Conservation (phyloP, 1,140 invertebrate genomes). For the Hyphantria cunea region DNA sequence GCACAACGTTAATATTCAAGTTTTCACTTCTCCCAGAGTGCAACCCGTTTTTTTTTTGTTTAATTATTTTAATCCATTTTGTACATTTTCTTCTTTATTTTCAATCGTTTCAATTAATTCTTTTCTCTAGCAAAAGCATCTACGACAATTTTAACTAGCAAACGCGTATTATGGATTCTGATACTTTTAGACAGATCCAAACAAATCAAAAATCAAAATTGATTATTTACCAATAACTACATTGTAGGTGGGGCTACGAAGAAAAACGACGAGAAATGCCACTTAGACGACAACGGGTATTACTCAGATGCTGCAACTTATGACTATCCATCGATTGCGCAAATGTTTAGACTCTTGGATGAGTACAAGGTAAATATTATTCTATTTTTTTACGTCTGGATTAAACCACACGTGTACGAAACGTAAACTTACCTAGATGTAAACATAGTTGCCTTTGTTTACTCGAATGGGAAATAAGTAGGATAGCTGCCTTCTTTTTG, state of each 20-base stretch:
- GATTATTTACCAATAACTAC: no score
- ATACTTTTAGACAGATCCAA: no score
- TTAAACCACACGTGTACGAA: conserved; percentile 35
- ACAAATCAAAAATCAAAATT: no score
- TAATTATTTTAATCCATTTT: no score
- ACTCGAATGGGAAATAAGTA: conserved; percentile 1
- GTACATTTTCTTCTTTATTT: no score
- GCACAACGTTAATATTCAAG: no score
- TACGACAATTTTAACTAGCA: no score
- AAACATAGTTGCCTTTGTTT: conserved; percentile 26
- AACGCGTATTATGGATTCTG: no score
- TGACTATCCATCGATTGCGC: conserved; percentile 85
- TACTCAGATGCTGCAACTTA: conserved; percentile 80
- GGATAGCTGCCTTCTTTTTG: not conserved
- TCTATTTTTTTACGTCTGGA: conserved; percentile 28
- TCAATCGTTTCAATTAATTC: no score
- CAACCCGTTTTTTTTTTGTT: no score
- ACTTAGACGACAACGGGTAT: conserved; percentile 81
- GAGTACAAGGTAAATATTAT: conserved; percentile 79
- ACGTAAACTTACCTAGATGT: conserved; percentile 34
- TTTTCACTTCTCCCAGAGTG: no score
- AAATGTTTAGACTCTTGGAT: conserved; percentile 82
- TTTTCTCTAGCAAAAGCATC: no score
- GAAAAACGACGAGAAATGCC: conserved; percentile 82
- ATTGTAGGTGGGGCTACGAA: conserved; percentile 72